A percentile compares a stretch with the other conserved stretches of the same genome.
phyloP scores from a whole-genome alignment of 2,797 vertebrate species.

The Cheracebus regulus region DNA sequence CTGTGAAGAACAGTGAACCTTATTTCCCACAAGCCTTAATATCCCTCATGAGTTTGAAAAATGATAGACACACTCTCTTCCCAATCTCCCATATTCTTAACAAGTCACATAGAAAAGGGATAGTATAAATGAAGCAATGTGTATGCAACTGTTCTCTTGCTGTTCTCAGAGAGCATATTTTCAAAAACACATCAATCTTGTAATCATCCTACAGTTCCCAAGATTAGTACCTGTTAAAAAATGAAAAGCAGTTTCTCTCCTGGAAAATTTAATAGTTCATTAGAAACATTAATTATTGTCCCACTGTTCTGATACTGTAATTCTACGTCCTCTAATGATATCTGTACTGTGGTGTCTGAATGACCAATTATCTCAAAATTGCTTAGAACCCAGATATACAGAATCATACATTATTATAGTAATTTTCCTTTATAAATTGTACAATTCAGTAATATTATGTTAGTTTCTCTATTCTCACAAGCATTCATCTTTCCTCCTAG shows the following conservation, averaged over 20 bases:
- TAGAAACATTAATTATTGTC: constrained; percentile 63
- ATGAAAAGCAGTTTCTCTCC: constrained; percentile 48
- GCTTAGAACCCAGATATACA: constrained; percentile 51
- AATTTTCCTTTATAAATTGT: constrained; percentile 66
- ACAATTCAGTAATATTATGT: constrained; percentile 59
- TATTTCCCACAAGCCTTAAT: constrained; percentile 56
- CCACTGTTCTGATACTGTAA: constrained; percentile 44
- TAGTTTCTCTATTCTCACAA: constrained; percentile 58
- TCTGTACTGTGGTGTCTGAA: constrained; percentile 26
- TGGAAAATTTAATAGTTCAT: constrained; percentile 63
- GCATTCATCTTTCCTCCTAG: constrained; percentile 46
- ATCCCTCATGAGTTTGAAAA: constrained; percentile 57
- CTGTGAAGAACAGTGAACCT: constrained; percentile 35
- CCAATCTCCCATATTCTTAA: constrained; percentile 41
- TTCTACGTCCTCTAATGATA: constrained; percentile 58
- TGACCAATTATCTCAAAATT: constrained; percentile 68
- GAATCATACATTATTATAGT: constrained; percentile 64
- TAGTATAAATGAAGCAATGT: constrained; percentile 54
- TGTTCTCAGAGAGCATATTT: constrained; percentile 38
- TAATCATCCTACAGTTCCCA: constrained; percentile 44
- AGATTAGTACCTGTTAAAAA: constrained; percentile 61
- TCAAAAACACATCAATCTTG: constrained; percentile 54
- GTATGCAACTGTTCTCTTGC: constrained; percentile 35
- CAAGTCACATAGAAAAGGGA: constrained; percentile 44
- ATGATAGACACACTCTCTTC: background rate